Evolutionary conservation across 2,888 invertebrate genomes (phyloP), one percentile per base, ranked within the genome.

Genomic region (Poecilobothrus nobilitatus): DNA sequence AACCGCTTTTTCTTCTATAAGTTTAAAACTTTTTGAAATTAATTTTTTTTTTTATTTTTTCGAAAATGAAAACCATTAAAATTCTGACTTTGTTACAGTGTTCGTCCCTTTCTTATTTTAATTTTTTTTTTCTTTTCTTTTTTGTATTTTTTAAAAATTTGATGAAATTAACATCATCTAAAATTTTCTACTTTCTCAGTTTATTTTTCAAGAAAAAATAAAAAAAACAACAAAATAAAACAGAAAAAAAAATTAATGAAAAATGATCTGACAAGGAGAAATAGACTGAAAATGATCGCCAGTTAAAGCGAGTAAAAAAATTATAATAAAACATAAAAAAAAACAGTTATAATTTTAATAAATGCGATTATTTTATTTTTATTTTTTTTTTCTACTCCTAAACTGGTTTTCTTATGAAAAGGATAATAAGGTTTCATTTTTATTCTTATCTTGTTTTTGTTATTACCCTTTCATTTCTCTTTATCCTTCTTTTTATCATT

Each of bases 191-290:
- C 6, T 27, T 27, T 27, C 27, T 9, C 41, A 6, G 15, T 41
- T 41, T 41, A 41, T 41, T 41, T 41, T 41, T 8, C 27, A 27
- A 27, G n/a, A 27, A 2, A 27, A 27, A 27, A 27, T 27, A 41
- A 41, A 15, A 12, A 41, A 41, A 41, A 41, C 4, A 41, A 41
- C 41, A 41, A 41, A 53, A 53, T 18, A n/a, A 53, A 53, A 53
- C 15, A 53, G 37, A 9, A 53, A 18, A 53, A 1, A 18, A 53
- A 53, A 53, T 53, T 37, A 15, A 53, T 53, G 53, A 53, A 53
- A 53, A 53, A 53, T 53, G 53, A 53, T 53, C 53, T 53, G 53
- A 53, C 53, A 53, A 53, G 53, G 18, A 53, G 53, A 53, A 53
- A 53, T 53, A 53, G 53, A 53, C 53, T 53, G 53, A 18, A 53